A percentile compares a stretch with the other conserved stretches of the same genome.
phyloP scores from a whole-genome alignment of 2,797 vertebrate genomes.

The Falco peregrinus region DNA sequence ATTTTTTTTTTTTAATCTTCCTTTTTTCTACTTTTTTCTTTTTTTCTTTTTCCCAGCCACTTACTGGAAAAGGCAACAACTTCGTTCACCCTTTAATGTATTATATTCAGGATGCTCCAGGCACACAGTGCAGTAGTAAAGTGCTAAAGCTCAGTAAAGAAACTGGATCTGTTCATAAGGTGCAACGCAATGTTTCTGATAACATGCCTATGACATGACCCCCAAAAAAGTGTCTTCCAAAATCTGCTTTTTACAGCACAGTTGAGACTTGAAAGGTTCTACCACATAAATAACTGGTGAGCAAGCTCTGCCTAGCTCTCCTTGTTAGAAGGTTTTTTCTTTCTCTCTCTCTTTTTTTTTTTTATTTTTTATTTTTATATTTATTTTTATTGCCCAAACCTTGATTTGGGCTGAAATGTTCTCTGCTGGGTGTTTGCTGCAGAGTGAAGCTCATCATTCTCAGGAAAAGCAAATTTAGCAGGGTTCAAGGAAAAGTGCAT shows the following conservation, averaged over 20 bases:
- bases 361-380: background rate
- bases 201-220: background rate
- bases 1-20: background rate
- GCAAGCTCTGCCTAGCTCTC: background rate
- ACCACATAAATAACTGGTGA: background rate
- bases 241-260: background rate
- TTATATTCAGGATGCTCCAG: background rate
- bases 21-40: background rate
- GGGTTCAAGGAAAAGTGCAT: background rate
- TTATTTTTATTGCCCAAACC: background rate
- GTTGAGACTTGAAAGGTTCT: background rate
- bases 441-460: background rate
- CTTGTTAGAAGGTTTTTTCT: background rate
- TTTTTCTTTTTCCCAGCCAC: background rate
- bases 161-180: background rate
- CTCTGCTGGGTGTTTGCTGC: background rate
- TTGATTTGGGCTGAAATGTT: background rate
- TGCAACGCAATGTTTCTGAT: background rate
- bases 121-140: background rate
- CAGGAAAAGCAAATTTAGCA: background rate
- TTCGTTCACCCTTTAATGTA: background rate
- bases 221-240: background rate
- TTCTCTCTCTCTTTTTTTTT: background rate
- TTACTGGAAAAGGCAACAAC: background rate
- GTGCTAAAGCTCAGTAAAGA: background rate